Conservation (phyloP, 1,140 invertebrate genomes). For the Steinernema khuongi region DNA sequence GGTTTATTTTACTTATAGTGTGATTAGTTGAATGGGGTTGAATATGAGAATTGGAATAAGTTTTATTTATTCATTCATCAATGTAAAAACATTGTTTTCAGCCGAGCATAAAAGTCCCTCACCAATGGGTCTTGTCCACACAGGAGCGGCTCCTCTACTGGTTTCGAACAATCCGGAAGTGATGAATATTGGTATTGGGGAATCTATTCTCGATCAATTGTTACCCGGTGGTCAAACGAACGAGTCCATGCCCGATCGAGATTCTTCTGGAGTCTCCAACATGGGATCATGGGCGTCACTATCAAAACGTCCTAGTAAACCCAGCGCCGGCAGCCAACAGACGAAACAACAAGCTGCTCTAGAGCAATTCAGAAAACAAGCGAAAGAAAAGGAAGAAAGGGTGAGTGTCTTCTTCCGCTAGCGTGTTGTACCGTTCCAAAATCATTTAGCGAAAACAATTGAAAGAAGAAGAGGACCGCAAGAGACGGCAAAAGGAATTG, state of each 20-base stretch:
- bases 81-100: neutral
- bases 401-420: conserved; percentile 59
- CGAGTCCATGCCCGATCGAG: neutral
- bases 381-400: conserved; percentile 84
- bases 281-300: neutral
- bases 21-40: too few relatives aligned
- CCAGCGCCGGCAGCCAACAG: neutral
- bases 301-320: neutral
- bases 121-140: neutral
- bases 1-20: too few relatives aligned
- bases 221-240: conserved; percentile 20
- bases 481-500: neutral
- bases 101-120: neutral
- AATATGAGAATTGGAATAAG: too few relatives aligned
- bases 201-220: conserved; percentile 34
- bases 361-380: conserved; percentile 84
- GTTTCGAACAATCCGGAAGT: neutral
- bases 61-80: too few relatives aligned
- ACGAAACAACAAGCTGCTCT: conserved; percentile 63
- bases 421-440: neutral
- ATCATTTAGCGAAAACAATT: conserved; percentile 24
- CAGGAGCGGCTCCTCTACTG: neutral
- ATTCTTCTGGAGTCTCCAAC: neutral
- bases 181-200: conserved; percentile 14
- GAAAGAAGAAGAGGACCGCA: conserved; percentile 28